Percentiles rank a stretch among this genome's conserved stretches.
phyloP scores from a whole-genome alignment of 1,140 invertebrate species.

The Drosophila murphyi region DNA sequence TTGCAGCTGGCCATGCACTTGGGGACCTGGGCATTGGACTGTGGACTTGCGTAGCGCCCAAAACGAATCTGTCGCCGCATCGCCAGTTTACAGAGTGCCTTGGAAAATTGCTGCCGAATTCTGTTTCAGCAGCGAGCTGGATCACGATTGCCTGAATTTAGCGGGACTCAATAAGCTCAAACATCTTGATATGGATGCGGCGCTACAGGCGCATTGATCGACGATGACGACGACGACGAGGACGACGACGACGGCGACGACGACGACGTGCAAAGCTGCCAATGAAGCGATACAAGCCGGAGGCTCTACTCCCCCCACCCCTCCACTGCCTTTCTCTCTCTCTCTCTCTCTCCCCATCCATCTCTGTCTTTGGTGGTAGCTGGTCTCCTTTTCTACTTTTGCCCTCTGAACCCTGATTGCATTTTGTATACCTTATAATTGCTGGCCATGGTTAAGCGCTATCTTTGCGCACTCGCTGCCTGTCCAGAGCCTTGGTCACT shows the following conservation, averaged over 20 bases:
- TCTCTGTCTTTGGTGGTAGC: neutral
- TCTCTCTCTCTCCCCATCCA: neutral
- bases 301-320: neutral
- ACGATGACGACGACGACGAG: constrained; percentile 58
- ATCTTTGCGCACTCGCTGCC: constrained; percentile 3
- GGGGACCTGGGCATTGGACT: constrained; percentile 19
- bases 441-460: constrained; percentile 20
- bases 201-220: constrained; percentile 76
- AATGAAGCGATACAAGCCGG: constrained; percentile 69
- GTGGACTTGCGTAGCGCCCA: constrained; percentile 58
- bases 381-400: constrained; percentile 28
- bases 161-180: constrained; percentile 37
- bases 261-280: constrained; percentile 75
- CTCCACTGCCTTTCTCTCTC: neutral
- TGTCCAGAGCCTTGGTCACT: constrained; percentile 33
- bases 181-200: constrained; percentile 74
- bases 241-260: constrained; percentile 20
- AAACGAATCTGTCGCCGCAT: constrained; percentile 80
- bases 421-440: constrained; percentile 56
- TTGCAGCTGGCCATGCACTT: constrained; percentile 23
- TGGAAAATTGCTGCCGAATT: constrained; percentile 66
- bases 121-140: constrained; percentile 47
- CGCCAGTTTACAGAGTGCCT: constrained; percentile 28
- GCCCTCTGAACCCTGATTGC: constrained; percentile 46
- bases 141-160: constrained; percentile 68